A percentile compares a stretch with the other conserved stretches of the same genome.
These are phyloP conservation scores for Emydura subglobosa DNA, from an alignment of 2,113 vertebrate species.

Conservation along the genomic window DNA sequence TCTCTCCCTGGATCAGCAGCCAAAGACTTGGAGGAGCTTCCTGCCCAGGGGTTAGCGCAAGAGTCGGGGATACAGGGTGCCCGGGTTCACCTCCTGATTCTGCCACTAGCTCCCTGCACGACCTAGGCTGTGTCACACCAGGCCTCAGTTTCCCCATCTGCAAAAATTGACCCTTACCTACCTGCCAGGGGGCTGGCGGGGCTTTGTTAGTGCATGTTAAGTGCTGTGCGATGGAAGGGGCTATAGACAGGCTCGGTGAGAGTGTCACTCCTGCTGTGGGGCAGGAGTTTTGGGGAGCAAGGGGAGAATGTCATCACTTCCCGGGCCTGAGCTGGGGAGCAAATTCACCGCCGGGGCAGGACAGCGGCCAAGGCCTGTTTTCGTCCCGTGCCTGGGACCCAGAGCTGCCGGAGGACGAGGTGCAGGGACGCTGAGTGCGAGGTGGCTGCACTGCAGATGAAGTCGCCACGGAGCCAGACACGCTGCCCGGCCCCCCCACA, in stretches of 20 bases:
- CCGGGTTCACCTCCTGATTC: not conserved
- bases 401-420: not conserved
- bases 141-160: not conserved
- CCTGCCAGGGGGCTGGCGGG: not conserved
- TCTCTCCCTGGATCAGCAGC: not conserved
- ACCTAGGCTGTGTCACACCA: not conserved
- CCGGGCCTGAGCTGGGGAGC: not conserved
- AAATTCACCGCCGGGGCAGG: not conserved
- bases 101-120: not conserved
- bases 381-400: not conserved
- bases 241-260: not conserved
- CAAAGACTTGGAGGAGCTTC: not conserved
- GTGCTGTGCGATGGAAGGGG: not conserved
- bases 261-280: not conserved
- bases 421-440: too few species aligned
- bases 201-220: not conserved
- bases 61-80: not conserved
- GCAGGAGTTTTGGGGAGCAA: not conserved
- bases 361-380: not conserved
- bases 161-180: not conserved
- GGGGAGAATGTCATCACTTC: not conserved
- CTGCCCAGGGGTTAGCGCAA: not conserved
- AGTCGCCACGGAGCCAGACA: not conserved
- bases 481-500: not conserved
- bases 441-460: not conserved